These are phyloP conservation scores for Coelopa frigida DNA, from an alignment of 1,140 invertebrate genomes.

Conservation along the genomic window DNA sequence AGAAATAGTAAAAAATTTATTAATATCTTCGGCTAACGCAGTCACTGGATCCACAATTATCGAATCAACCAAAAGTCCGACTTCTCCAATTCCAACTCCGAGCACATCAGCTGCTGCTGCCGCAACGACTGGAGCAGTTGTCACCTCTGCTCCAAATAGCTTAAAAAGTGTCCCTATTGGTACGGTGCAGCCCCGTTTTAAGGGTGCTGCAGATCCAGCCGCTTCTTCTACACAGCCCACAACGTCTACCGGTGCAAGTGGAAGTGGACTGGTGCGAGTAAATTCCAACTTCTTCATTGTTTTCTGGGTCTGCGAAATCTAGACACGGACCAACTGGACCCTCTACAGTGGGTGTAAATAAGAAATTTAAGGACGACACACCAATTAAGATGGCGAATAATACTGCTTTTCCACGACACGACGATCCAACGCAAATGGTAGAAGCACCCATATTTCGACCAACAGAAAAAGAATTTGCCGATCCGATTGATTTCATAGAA, in stretches of 20 bases:
- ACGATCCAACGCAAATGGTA: conserved; percentile 54
- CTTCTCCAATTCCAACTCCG: neutral
- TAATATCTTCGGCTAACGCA: neutral
- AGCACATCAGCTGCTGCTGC: conserved; percentile 8
- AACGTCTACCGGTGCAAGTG: conserved; percentile 24
- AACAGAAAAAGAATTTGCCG: conserved; percentile 77
- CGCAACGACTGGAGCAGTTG: neutral
- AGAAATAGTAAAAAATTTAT: conserved; percentile 36
- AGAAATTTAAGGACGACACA: conserved; percentile 40
- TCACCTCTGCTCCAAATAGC: conserved; percentile 24
- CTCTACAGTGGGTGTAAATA: conserved; percentile 15
- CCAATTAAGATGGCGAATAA: conserved; percentile 48
- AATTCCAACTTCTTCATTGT: conserved; percentile 39
- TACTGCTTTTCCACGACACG: conserved; percentile 49
- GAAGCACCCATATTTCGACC: conserved; percentile 80
- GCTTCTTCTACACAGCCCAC: conserved; percentile 24
- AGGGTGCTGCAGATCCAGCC: conserved; percentile 20
- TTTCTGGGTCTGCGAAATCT: conserved; percentile 38
- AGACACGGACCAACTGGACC: conserved; percentile 20
- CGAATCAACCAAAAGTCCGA: neutral
- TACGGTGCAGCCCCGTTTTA: conserved; percentile 50
- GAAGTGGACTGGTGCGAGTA: conserved; percentile 25
- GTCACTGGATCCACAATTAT: neutral
- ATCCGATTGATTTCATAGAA: conserved; percentile 85
- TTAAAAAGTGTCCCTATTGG: conserved; percentile 51